Evolutionary conservation across 2,888 invertebrate species (phyloP), one percentile per base, ranked within the genome.

Genomic region (Xylota segnis): DNA sequence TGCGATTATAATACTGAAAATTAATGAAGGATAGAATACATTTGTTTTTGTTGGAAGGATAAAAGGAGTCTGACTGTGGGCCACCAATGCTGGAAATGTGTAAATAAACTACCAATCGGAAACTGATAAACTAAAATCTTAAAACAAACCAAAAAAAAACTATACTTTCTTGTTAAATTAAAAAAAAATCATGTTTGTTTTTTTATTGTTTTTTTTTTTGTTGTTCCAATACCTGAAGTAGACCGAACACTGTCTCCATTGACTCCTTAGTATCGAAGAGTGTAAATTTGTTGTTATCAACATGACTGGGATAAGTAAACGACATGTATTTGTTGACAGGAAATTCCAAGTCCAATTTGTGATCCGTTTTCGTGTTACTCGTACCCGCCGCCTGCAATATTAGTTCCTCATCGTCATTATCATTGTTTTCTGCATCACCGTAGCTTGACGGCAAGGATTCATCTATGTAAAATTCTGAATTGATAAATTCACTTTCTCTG

Each of bases 401-500:
- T 65, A 37, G 16, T 45, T 66, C 77, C 40, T 75, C 76, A 52
- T 52, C 34, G 29, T 72, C 63, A 52, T 61, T 58, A 29, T 58
- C 70, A 56, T 82, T 68, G 52, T 74, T 47, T 9, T 81, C 84
- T 18, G 88, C 84, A 56, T 88, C 87, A 65, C 87, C 96, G 93
- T 96, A 95, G 91, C 96, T 97, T 90, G 96, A 96, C 81, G 97
- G 96, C 93, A 97, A 94, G 87, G 97, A 97, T 92, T 97, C 97
- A 91, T 97, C 97, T 92, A 97, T 96, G 94, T 96, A 97, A 94
- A 95, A 96, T 92, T 97, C 96, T 61, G 96, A 96, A 90, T 95
- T 95, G 90, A 95, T 94, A 93, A 96, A 97, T 93, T 96, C 96
- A 65, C 66, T 87, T 79, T 88, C 88, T 47, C 82, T 87, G 54